phyloP scores from a whole-genome alignment of 2,888 invertebrate genomes.

The Bombylius discolor region DNA sequence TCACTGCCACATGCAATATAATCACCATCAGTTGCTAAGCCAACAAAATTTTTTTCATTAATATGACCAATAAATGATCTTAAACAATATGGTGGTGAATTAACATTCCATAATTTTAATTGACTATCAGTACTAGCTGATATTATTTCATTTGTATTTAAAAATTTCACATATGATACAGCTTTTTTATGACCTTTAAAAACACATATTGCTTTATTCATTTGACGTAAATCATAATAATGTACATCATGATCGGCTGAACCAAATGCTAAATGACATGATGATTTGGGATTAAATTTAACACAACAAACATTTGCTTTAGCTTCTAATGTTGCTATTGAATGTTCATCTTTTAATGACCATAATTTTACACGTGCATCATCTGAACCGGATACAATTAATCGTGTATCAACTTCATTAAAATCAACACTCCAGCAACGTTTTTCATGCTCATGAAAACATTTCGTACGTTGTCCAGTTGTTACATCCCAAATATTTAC shows the following conservation, averaged over 20 bases:
- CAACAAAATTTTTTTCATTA: slow-evolving; percentile 94
- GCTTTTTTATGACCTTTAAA: slow-evolving; percentile 87
- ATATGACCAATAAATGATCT: slow-evolving; percentile 82
- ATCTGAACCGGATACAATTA: slow-evolving; percentile 86
- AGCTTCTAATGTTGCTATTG: slow-evolving; percentile 77
- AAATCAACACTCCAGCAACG: slow-evolving; percentile 95
- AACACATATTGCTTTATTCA: slow-evolving; percentile 64
- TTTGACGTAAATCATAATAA: slow-evolving; percentile 82
- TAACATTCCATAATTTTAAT: slow-evolving; percentile 81
- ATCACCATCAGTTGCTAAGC: slow-evolving; percentile 80
- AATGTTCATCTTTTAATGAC: slow-evolving; percentile 76
- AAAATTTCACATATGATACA: slow-evolving; percentile 86
- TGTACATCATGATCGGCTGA: slow-evolving; percentile 96
- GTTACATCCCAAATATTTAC: slow-evolving; percentile 87
- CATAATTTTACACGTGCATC: slow-evolving; percentile 88
- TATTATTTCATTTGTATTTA: slow-evolving; percentile 71
- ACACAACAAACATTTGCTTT: slow-evolving; percentile 94
- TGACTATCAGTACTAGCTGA: slow-evolving; percentile 88
- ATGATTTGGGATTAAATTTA: slow-evolving; percentile 72
- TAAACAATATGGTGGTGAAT: slow-evolving; percentile 56
- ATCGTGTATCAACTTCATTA: slow-evolving; percentile 75
- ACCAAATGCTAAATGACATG: slow-evolving; percentile 83
- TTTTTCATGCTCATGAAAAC: slow-evolving; percentile 84
- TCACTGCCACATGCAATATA: slow-evolving; percentile 92
- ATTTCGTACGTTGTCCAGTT: slow-evolving; percentile 59